Conservation (phyloP, 2,888 invertebrate genomes). For the Ganaspis brasiliensis region DNA sequence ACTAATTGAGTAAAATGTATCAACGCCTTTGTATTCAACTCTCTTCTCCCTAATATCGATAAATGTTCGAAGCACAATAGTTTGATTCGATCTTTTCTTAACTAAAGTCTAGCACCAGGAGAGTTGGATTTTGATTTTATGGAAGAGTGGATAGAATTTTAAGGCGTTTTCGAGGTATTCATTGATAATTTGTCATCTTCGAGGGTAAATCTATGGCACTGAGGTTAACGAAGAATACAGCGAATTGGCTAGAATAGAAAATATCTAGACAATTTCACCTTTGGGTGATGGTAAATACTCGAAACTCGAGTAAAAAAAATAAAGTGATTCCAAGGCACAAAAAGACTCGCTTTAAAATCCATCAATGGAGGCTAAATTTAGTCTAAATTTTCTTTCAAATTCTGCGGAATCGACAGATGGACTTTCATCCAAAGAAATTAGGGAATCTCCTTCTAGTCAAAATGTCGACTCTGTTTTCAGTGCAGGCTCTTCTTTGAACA, state of each 20-base stretch:
- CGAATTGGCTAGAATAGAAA: constrained; percentile 6
- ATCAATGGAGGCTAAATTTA: constrained; percentile 24
- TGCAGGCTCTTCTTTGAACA: constrained; percentile 83
- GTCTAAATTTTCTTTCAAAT: constrained; percentile 21
- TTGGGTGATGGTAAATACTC: constrained; percentile 20
- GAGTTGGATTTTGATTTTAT: constrained; percentile 18
- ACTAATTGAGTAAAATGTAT: background rate
- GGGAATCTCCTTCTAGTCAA: constrained; percentile 70
- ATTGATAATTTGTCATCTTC: background rate
- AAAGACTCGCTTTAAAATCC: background rate
- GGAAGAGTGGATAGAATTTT: constrained; percentile 11
- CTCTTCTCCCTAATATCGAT: constrained; percentile 25
- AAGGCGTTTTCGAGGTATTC: constrained; percentile 2
- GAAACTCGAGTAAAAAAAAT: background rate
- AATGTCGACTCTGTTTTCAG: constrained; percentile 81
- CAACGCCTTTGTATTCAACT: constrained; percentile 3
- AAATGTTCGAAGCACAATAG: constrained; percentile 18
- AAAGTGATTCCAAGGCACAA: no score
- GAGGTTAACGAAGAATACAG: constrained; percentile 23
- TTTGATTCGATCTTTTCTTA: constrained; percentile 37
- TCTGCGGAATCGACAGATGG: constrained; percentile 16
- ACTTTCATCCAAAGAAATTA: constrained; percentile 35
- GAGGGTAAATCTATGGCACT: constrained; percentile 34
- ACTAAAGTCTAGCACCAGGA: constrained; percentile 23
- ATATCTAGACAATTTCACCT: constrained; percentile 16